These are phyloP conservation scores for Parnassius smintheus DNA, from an alignment of 2,888 invertebrate species.

Conservation along the genomic window DNA sequence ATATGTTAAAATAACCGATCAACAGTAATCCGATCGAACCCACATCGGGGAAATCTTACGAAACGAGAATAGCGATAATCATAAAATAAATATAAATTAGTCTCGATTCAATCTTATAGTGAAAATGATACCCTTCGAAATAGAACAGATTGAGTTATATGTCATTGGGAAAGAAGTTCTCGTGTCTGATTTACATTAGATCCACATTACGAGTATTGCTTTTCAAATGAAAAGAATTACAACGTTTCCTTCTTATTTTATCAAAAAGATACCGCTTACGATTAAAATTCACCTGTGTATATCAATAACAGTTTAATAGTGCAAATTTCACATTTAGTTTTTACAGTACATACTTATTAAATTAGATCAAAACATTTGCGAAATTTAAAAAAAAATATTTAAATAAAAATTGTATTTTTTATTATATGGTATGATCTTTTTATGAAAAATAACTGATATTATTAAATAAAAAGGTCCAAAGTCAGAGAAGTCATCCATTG, in stretches of 20 bases:
- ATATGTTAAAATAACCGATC: constrained; percentile 25
- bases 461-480: constrained; percentile 6
- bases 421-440: neutral
- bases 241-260: neutral
- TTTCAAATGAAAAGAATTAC: constrained; percentile 24
- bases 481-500: constrained; percentile 5
- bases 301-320: too few relatives aligned
- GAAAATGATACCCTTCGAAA: constrained; percentile 38
- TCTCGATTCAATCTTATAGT: constrained; percentile 37
- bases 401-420: neutral
- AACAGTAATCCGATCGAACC: constrained; percentile 20
- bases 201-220: constrained; percentile 48
- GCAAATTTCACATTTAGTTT: too few relatives aligned
- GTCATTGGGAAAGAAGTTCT: constrained; percentile 45
- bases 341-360: too few relatives aligned
- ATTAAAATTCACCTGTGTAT: too few relatives aligned
- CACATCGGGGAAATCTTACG: constrained; percentile 10
- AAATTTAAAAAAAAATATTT: neutral
- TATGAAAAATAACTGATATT: neutral
- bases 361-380: too few relatives aligned
- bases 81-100: constrained; percentile 57
- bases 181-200: constrained; percentile 60
- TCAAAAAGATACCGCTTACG: too few relatives aligned
- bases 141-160: constrained; percentile 63
- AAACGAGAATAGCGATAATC: constrained; percentile 18